phyloP scores from a whole-genome alignment of 2,113 vertebrate species.

The Heptranchias perlo region DNA sequence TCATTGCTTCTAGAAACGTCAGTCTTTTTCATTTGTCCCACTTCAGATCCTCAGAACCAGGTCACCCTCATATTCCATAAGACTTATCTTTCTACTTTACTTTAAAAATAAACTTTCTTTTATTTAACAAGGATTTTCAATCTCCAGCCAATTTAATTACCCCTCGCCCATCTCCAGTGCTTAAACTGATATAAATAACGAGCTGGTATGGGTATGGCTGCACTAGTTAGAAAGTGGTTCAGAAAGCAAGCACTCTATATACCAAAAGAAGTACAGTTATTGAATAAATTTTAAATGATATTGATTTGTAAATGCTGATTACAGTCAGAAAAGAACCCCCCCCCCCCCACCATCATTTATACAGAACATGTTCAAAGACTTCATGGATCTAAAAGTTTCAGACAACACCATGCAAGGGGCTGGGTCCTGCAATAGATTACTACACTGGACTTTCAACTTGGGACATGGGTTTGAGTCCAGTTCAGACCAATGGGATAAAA shows the following conservation, averaged over 20 bases:
- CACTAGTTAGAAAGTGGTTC: neutral
- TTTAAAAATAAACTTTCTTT: neutral
- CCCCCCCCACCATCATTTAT: neutral
- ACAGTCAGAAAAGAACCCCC: neutral
- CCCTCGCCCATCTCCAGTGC: neutral
- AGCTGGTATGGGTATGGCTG: neutral
- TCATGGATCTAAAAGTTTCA: neutral
- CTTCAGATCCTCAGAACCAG: neutral
- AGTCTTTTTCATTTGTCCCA: neutral
- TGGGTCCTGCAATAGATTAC: neutral
- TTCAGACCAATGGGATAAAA: neutral
- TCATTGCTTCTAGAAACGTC: neutral
- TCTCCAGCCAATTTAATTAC: neutral
- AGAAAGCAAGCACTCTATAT: neutral
- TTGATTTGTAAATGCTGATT: neutral
- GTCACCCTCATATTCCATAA: neutral
- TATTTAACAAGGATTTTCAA: neutral
- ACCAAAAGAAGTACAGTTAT: neutral
- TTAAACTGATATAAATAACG: neutral
- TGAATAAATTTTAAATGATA: neutral
- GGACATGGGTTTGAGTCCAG: neutral
- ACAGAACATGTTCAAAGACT: neutral
- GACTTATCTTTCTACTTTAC: neutral
- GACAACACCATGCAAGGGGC: neutral
- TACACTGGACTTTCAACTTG: neutral